A percentile compares a stretch with the other conserved stretches of the same genome.
Evolutionary conservation across 2,797 vertebrate species (phyloP).

Genomic region (Sebastes variabilis): DNA sequence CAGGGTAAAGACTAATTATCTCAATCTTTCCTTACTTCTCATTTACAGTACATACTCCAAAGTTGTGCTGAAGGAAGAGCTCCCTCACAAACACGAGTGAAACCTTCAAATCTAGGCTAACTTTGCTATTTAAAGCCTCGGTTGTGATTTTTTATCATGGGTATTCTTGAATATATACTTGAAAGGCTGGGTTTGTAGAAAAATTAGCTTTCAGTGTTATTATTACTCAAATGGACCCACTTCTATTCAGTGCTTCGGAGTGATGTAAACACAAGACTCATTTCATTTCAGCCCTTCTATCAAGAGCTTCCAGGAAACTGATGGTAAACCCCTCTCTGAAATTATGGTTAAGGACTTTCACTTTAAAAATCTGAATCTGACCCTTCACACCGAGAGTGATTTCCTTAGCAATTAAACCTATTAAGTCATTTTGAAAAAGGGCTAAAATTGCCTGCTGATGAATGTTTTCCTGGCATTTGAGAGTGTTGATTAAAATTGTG

Average conservation of each 20-base stretch:
- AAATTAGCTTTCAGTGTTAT: slow-evolving; percentile 22
- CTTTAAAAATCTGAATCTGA: slow-evolving; percentile 49
- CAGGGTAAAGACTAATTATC: slow-evolving; percentile 50
- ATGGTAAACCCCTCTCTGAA: neutral
- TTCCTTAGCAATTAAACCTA: slow-evolving; percentile 55
- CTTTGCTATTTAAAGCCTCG: slow-evolving; percentile 53
- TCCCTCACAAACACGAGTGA: slow-evolving; percentile 24
- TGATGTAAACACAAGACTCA: neutral
- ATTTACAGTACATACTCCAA: slow-evolving; percentile 32
- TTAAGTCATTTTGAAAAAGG: slow-evolving; percentile 46
- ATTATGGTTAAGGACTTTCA: slow-evolving; percentile 9
- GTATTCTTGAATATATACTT: slow-evolving; percentile 34
- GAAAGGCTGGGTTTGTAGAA: slow-evolving; percentile 1
- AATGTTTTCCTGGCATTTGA: slow-evolving; percentile 28
- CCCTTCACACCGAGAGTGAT: slow-evolving; percentile 37
- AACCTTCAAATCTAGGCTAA: slow-evolving; percentile 49
- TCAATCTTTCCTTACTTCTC: slow-evolving; percentile 26
- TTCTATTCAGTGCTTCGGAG: neutral
- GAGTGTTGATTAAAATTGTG: slow-evolving; percentile 40
- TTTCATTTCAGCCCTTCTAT: slow-evolving; percentile 9
- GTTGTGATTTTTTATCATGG: slow-evolving; percentile 13
- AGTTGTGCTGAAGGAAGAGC: slow-evolving; percentile 26
- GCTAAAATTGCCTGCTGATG: slow-evolving; percentile 26
- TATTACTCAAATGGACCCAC: slow-evolving; percentile 26
- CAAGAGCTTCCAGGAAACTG: neutral